A percentile compares a stretch with the other conserved stretches of the same genome.
Conservation (phyloP, 2,888 invertebrate species). For the Microctonus hyperodae region DNA sequence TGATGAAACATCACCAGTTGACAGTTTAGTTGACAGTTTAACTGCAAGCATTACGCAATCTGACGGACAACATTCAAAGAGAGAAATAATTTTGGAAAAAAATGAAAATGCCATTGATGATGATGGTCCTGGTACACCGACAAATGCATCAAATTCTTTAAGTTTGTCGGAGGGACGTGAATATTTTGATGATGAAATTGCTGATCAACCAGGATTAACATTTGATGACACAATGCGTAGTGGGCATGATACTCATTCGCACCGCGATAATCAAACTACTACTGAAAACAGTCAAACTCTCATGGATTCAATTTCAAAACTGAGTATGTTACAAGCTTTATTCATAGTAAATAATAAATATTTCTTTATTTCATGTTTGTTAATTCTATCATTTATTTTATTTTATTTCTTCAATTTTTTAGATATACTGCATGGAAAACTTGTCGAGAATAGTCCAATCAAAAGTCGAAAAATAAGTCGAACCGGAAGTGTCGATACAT, state of each 20-base stretch:
- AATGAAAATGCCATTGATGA: slow-evolving; percentile 58
- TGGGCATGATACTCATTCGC: slow-evolving; percentile 42
- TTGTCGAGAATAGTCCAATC: slow-evolving; percentile 56
- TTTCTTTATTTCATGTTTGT: background rate
- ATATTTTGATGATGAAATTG: slow-evolving; percentile 89
- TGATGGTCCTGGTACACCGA: slow-evolving; percentile 77
- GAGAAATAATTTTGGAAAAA: slow-evolving; percentile 63
- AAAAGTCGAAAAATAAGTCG: slow-evolving; percentile 65
- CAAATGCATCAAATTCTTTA: slow-evolving; percentile 77
- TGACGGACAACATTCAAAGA: slow-evolving; percentile 62
- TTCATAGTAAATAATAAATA: slow-evolving; percentile 4
- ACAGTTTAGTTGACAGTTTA: slow-evolving; percentile 76
- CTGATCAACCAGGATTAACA: slow-evolving; percentile 85
- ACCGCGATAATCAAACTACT: slow-evolving; percentile 44
- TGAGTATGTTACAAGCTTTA: slow-evolving; percentile 47
- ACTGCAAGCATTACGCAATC: slow-evolving; percentile 65
- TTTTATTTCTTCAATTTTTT: slow-evolving; percentile 27
- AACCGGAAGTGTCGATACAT: slow-evolving; percentile 78
- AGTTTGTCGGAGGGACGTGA: slow-evolving; percentile 84
- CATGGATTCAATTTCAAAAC: slow-evolving; percentile 55
- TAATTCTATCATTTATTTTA: background rate
- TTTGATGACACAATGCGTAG: slow-evolving; percentile 71
- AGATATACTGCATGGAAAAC: slow-evolving; percentile 50
- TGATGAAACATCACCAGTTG: slow-evolving; percentile 85
- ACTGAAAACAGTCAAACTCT: slow-evolving; percentile 59